Conservation (phyloP, 1,140 invertebrate genomes). For the Cotesia glomerata region DNA sequence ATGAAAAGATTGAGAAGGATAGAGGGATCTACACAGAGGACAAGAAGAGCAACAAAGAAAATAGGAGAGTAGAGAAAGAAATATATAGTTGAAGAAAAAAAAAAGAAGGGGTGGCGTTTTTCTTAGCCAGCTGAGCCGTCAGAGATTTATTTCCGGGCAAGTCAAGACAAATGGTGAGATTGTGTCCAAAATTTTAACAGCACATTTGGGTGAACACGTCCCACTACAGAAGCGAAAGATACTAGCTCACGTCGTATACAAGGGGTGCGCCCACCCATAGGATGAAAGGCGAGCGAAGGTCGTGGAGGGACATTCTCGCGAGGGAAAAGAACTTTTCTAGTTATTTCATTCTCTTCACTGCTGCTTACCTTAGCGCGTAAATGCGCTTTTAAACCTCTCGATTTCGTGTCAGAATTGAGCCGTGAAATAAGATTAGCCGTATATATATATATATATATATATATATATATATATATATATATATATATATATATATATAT, state of each 20-base stretch:
- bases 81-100: slow-evolving; percentile 36
- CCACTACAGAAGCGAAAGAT: slow-evolving; percentile 37
- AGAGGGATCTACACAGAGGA: slow-evolving; percentile 34
- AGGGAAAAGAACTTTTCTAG: slow-evolving; percentile 61
- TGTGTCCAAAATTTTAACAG: slow-evolving; percentile 67
- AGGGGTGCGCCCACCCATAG: slow-evolving; percentile 39
- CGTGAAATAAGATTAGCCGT: slow-evolving; percentile 60
- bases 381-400: slow-evolving; percentile 48
- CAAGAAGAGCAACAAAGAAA: slow-evolving; percentile 48
- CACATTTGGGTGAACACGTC: slow-evolving; percentile 62
- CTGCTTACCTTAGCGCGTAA: slow-evolving; percentile 33
- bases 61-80: slow-evolving; percentile 38
- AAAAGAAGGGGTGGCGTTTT: slow-evolving; percentile 58
- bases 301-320: slow-evolving; percentile 34
- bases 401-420: slow-evolving; percentile 60
- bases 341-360: slow-evolving; percentile 44
- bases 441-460: slow-evolving; percentile 30
- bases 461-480: too few species aligned
- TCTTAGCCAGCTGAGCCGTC: slow-evolving; percentile 63
- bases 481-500: slow-evolving; percentile 31
- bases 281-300: slow-evolving; percentile 42
- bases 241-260: slow-evolving; percentile 39
- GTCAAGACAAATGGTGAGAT: slow-evolving; percentile 65
- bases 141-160: slow-evolving; percentile 63
- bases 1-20: slow-evolving; percentile 5